A percentile compares a stretch with the other conserved stretches of the same genome.
These are phyloP conservation scores for Arvicanthis niloticus DNA, from an alignment of 2,113 vertebrate genomes.

Conservation along the genomic window DNA sequence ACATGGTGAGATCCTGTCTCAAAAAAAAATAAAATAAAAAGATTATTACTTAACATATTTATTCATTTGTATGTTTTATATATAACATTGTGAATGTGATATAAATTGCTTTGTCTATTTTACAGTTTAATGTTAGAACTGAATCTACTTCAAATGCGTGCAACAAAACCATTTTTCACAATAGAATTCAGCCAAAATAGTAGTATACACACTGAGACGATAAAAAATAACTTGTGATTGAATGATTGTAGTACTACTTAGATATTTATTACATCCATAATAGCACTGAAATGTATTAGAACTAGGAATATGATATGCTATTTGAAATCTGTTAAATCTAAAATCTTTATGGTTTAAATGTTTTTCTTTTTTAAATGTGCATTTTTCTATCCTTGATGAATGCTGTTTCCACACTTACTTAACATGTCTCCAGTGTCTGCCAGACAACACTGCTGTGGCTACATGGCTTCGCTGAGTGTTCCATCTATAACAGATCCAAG, in stretches of 20 bases:
- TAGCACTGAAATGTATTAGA: constrained; percentile 21
- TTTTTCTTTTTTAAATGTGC: constrained; percentile 63
- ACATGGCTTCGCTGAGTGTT: constrained; percentile 66
- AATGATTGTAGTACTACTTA: background rate
- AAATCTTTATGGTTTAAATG: constrained; percentile 46
- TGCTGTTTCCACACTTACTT: constrained; percentile 76
- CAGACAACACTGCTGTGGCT: constrained; percentile 58
- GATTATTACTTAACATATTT: background rate
- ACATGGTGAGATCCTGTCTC: background rate
- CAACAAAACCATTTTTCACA: background rate
- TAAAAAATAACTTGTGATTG: background rate
- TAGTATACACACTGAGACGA: background rate
- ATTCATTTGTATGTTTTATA: background rate
- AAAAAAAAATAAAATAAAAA: background rate
- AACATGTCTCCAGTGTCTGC: constrained; percentile 40
- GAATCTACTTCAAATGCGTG: background rate
- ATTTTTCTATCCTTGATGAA: constrained; percentile 56
- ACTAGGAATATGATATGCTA: background rate
- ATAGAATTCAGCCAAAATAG: background rate
- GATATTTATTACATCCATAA: background rate
- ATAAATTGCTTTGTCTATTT: constrained; percentile 38
- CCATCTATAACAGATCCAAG: constrained; percentile 61
- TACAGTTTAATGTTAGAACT: background rate
- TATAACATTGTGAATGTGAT: background rate
- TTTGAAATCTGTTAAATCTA: constrained; percentile 16